Percentiles rank a stretch among this genome's conserved stretches.
Evolutionary conservation across 2,797 vertebrate genomes (phyloP).

Genomic region (Platalea minor): DNA sequence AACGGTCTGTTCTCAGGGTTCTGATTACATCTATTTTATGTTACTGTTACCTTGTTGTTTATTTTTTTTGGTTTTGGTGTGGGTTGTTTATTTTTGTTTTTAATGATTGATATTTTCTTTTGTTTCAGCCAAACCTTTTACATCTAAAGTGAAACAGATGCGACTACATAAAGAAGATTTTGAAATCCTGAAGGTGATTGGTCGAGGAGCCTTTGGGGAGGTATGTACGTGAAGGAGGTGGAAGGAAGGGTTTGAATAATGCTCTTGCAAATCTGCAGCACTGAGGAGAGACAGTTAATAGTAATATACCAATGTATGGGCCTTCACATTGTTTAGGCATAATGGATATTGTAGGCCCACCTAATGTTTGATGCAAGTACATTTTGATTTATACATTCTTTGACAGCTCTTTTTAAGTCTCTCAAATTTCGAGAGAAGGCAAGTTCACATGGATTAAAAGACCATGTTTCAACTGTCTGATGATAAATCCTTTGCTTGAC

Average conservation of each 20-base stretch:
- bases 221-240: constrained; percentile 73
- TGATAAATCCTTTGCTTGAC: not conserved
- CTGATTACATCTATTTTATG: not conserved
- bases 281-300: not conserved
- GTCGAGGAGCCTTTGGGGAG: constrained; percentile 97
- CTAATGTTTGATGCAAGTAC: not conserved
- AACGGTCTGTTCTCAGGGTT: not conserved
- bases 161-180: constrained; percentile 97
- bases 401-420: not conserved
- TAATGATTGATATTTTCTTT: constrained; percentile 33
- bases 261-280: not conserved
- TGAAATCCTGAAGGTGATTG: constrained; percentile 98
- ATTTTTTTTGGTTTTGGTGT: not conserved
- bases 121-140: constrained; percentile 93
- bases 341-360: not conserved
- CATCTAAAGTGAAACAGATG: constrained; percentile 96
- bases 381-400: not conserved
- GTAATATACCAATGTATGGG: not conserved
- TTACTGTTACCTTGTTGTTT: not conserved
- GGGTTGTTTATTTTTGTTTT: not conserved
- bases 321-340: not conserved
- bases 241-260: not conserved
- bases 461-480: not conserved
- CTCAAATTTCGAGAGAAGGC: not conserved
- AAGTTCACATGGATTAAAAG: not conserved